A percentile compares a stretch with the other conserved stretches of the same genome.
These are phyloP conservation scores for Turritopsis rubra DNA, from an alignment of 30 jellyfish, hydroid and myxozoan genomes.

Conservation along the genomic window DNA sequence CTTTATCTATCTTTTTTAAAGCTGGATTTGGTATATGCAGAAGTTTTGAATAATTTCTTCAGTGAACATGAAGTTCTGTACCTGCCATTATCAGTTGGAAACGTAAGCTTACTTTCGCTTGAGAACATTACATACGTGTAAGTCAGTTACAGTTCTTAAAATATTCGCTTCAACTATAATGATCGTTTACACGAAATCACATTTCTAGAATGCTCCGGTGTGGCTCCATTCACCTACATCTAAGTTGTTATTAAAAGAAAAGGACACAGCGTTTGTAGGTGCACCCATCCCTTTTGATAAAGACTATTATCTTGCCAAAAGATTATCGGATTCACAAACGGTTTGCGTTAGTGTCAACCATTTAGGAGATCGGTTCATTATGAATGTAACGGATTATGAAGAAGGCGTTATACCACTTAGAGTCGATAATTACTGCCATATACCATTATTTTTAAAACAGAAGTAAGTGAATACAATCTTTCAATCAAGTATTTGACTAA, in stretches of 20 bases:
- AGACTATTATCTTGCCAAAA: slow-evolving; percentile 8
- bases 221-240: slow-evolving; percentile 26
- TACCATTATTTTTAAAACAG: slow-evolving; percentile 12
- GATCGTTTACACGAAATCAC: not conserved
- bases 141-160: not conserved
- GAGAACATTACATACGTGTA: not conserved
- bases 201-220: slow-evolving; percentile 32
- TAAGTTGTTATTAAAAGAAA: slow-evolving; percentile 20
- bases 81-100: not conserved
- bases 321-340: slow-evolving; percentile 27
- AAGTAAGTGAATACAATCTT: too few relatives aligned
- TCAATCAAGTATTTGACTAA: too few relatives aligned
- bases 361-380: slow-evolving; percentile 26
- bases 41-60: not conserved
- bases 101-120: not conserved
- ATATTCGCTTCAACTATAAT: not conserved
- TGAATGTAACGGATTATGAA: slow-evolving; percentile 33
- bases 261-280: slow-evolving; percentile 14
- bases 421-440: slow-evolving; percentile 31
- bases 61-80: not conserved
- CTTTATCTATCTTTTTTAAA: too few relatives aligned
- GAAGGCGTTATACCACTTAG: slow-evolving; percentile 43
- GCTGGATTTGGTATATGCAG: not conserved
- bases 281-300: slow-evolving; percentile 34
- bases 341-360: slow-evolving; percentile 32